Base-by-base conservation (phyloP, 2,888 invertebrate species). In the Alentia gelatinosa region DNA sequence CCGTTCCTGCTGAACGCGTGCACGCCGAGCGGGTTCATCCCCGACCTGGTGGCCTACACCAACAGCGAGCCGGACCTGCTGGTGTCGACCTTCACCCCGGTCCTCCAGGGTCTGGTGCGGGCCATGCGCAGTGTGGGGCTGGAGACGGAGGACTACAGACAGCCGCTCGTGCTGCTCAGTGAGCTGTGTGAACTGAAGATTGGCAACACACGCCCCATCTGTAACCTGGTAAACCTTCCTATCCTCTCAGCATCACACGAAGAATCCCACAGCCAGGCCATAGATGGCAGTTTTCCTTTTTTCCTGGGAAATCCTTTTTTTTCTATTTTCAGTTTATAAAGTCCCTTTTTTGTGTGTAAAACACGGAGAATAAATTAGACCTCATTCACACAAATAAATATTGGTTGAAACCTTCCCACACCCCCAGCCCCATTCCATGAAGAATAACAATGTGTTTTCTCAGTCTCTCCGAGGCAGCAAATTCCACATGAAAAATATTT, bases 171-270 rank as follows among this genome's bases (percentile, higher is more conserved):
- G n/a, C 97, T 97, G 89, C 96, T 99, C 91, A 97, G 97, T 74
- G 98, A 98, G 94, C 96, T 99, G 92, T 97, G 98, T 94, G 98
- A 98, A 93, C 97, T 98, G 91, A 97, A 98, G 92, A 97, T 97
- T 92, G 90, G 92, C 35, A 95, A 94, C 92, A 92, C 92, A 19
- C 97, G 98, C 3, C 99, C 99, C 0, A 97, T 99, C 91, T 98
- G 98, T 94, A 95, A 95, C 91, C 92, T 96, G 95, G 96, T 96
- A 93, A n/a, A n/a, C n/a, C n/a, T n/a, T n/a, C n/a, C 93, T 94
- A n/a, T 94, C 37, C 5, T 56, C 33, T 89, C 50, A 75, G 26
- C n/a, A n/a, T n/a, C n/a, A n/a, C n/a, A n/a, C 7, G 15, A n/a
- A n/a, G n/a, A n/a, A n/a, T n/a, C n/a, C n/a, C n/a, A n/a, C n/a